Evolutionary conservation across 2,797 vertebrate species (phyloP), one percentile per base, ranked within the genome.

Genomic region (Tinamus major): DNA sequence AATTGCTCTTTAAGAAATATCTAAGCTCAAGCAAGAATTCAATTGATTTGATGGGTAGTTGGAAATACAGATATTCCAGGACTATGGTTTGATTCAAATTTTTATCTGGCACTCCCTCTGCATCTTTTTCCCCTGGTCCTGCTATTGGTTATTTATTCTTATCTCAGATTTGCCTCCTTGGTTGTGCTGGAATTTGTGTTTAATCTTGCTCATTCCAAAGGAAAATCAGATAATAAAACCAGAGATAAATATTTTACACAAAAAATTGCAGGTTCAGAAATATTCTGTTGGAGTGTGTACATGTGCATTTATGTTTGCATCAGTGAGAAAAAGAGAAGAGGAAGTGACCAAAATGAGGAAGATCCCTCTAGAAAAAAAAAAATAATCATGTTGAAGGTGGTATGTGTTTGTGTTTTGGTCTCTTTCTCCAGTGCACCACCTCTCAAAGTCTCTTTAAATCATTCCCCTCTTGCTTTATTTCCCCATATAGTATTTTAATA

Each of bases 161-260:
- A 62, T 74, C 46, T 83, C 63, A 64, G 41, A 55, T 20, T 87
- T 62, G 20, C 49, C 53, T 90, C n/a, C 35, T 79, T n/a, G 63
- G 31, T 69, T 74, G 16, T 76, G 7, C 41, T 79, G 85, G 85
- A 91, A 83, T 67, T 94, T 76, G 61, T 83, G 26, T 65, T 93
- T 87, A 92, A 92, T 93, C 82, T 39, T 58, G 58, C 80, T 92
- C 70, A 96, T 94, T 95, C 89, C 79, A 79, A 72, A 76, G 46
- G 87, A 59, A 91, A 92, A 81, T 93, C 76, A 75, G 37, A 59
- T 93, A 13, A 84, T 87, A 93, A 93, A 91, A 93, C 14, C 16
- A 80, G 42, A 5, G 15, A 85, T 55, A 67, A 87, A 69, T 70
- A 80, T 83, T 92, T 95, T 83, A 69, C 83, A 46, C 26, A 80